Evolutionary conservation across 2,113 vertebrate genomes (phyloP), one percentile per base, ranked within the genome.

Genomic region (Excalfactoria chinensis): DNA sequence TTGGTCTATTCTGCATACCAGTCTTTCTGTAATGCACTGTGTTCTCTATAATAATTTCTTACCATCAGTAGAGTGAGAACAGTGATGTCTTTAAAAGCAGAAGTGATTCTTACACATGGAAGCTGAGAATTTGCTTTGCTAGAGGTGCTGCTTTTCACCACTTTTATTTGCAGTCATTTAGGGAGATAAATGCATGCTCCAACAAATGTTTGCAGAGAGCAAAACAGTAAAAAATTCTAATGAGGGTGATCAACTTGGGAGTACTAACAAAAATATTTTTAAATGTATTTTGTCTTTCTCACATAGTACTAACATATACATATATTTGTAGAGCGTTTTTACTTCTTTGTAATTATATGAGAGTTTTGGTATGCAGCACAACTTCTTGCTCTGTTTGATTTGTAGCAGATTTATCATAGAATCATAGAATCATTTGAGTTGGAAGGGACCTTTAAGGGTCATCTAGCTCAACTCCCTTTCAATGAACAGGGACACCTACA

Each of bases 121-220:
- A 90, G 46, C 41, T 58, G 41, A 49, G 76, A 62, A 93, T 96
- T 86, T 95, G 40, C 66, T 88, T 94, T 87, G 74, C 70, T 89
- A 74, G 78, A 79, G 21, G 6, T 87, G 17, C 14, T 69, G 30
- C 70, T 87, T 46, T 41, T n/a, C n/a, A 78, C 13, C 49, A 48
- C 66, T 93, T 94, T 86, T 87, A 55, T 82, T 81, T 89, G 55
- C 70, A 86, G 18, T 81, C n/a, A 76, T 66, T 95, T 86, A 88
- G 15, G 70, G 49, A 81, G 62, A 70, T 63, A 86, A 79, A 88
- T 43, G 28, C 11, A 9, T 62, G 17, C 53, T 78, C 44, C 28
- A 66, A 53, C 21, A 91, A 86, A 82, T 34, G 44, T 34, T 58
- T 21, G 1, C 62, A 55, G 73, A 81, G n/a, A 78, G 18, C 11